Base-by-base conservation (phyloP, 2,797 vertebrate genomes). In the Hydrocynus forskahlii region DNA sequence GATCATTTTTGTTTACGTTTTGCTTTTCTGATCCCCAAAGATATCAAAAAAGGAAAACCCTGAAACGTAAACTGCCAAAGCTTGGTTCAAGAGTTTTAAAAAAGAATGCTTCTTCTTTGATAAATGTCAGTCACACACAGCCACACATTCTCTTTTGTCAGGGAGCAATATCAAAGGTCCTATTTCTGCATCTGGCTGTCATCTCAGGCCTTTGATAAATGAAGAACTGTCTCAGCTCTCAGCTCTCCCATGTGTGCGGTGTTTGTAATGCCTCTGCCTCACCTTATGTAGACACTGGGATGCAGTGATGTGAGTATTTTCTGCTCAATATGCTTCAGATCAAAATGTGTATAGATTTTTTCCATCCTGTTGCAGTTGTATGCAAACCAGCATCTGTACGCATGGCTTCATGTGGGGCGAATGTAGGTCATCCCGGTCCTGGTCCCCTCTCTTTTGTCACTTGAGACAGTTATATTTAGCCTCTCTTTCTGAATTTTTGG, bases 391-490 rank as follows among this genome's bases (percentile, higher is more conserved):
- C 71, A 74, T 54, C 55, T 17, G 25, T 70, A 66, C 59, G 72
- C 13, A 64, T 71, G 75, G 69, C 74, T 72, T 81, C 57, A 77
- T 86, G 88, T 84, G 80, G 85, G 87, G 60, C 76, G 69, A 89
- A 93, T 91, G 85, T 93, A 87, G 89, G 90, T 86, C 91, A 87
- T 1, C 77, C 84, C 81, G 89, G 87, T 91, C 88, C 89, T 85
- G 84, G 87, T 81, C 72, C 85, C 87, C 69, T 72, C 87, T 92
- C 91, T 93, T 94, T 94, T 93, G 91, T 94, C 90, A 94, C 91
- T 94, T 93, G 91, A 93, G 92, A 92, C 90, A 89, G 92, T 91
- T 94, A 95, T 94, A 92, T 95, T 94, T 94, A 94, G 92, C 87
- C 80, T 88, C 84, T 93, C 93, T 93, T 86, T 92, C 84, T 83